Conservation (phyloP, 2,113 vertebrate genomes). For the Megaptera novaeangliae region DNA sequence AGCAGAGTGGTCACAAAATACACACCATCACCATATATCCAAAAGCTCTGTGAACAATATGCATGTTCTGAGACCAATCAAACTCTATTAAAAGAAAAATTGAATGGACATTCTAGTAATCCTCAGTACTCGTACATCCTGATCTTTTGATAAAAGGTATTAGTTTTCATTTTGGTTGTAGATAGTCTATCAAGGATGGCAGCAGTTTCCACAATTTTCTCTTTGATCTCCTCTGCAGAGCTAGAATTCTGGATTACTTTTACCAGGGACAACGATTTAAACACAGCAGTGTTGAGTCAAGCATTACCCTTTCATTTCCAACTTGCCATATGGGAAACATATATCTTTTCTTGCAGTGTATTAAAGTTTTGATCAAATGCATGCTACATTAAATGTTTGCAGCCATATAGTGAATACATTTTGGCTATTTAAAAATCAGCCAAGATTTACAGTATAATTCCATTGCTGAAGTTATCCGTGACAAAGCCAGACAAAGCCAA, state of each 20-base stretch:
- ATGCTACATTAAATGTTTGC: constrained; percentile 16
- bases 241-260: constrained; percentile 22
- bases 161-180: not conserved
- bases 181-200: not conserved
- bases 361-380: constrained; percentile 31
- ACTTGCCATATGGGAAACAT: constrained; percentile 53
- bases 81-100: not conserved
- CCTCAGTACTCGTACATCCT: not conserved
- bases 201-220: not conserved
- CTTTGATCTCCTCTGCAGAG: not conserved
- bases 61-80: not conserved
- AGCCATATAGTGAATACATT: not conserved
- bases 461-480: not conserved
- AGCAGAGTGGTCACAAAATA: not conserved
- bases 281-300: not conserved
- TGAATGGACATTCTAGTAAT: not conserved
- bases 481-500: constrained; percentile 4
- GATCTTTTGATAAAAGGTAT: not conserved
- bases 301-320: constrained; percentile 13
- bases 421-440: not conserved
- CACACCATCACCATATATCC: not conserved
- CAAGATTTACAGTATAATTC: not conserved
- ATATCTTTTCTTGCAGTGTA: constrained; percentile 37
- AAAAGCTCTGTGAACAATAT: not conserved
- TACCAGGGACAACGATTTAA: constrained; percentile 21